Conservation (phyloP, 92 coral and sea anemone genomes). For the Siderastrea radians region DNA sequence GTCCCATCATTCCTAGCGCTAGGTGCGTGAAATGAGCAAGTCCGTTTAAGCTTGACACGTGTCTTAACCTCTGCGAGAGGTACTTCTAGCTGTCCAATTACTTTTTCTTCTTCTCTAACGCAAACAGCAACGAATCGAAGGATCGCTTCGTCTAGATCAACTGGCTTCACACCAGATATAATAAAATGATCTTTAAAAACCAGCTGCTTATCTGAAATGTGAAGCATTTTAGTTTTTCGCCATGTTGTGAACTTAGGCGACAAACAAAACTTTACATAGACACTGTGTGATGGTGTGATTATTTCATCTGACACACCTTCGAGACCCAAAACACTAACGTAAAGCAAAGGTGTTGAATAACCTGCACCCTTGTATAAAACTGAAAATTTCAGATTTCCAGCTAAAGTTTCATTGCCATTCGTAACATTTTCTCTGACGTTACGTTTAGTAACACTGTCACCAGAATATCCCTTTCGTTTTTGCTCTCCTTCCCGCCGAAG, state of each 20-base stretch:
- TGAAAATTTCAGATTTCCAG: slow-evolving; percentile 73
- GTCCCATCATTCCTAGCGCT: not conserved
- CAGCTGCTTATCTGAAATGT: slow-evolving; percentile 12
- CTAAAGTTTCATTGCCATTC: not conserved
- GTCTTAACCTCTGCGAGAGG: slow-evolving; percentile 70
- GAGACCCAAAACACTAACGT: slow-evolving; percentile 68
- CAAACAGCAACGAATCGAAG: slow-evolving; percentile 63
- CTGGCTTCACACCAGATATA: slow-evolving; percentile 65
- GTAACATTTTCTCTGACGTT: not conserved
- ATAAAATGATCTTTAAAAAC: slow-evolving; percentile 76
- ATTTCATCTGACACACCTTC: slow-evolving; percentile 26
- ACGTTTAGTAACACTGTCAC: not conserved
- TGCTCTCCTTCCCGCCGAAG: slow-evolving; percentile 57
- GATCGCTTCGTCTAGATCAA: slow-evolving; percentile 50
- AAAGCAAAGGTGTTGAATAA: slow-evolving; percentile 61
- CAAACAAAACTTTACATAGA: slow-evolving; percentile 64
- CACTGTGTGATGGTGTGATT: slow-evolving; percentile 21
- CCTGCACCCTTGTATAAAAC: slow-evolving; percentile 64
- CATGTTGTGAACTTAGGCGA: slow-evolving; percentile 63
- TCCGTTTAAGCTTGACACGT: slow-evolving; percentile 78
- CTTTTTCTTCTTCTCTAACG: slow-evolving; percentile 28
- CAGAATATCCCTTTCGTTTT: not conserved
- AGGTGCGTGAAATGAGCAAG: slow-evolving; percentile 43
- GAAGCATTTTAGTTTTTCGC: slow-evolving; percentile 63
- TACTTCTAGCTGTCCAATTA: slow-evolving; percentile 48